Conservation (phyloP, 2,888 invertebrate genomes). For the Cryptocheilus praepositus region DNA sequence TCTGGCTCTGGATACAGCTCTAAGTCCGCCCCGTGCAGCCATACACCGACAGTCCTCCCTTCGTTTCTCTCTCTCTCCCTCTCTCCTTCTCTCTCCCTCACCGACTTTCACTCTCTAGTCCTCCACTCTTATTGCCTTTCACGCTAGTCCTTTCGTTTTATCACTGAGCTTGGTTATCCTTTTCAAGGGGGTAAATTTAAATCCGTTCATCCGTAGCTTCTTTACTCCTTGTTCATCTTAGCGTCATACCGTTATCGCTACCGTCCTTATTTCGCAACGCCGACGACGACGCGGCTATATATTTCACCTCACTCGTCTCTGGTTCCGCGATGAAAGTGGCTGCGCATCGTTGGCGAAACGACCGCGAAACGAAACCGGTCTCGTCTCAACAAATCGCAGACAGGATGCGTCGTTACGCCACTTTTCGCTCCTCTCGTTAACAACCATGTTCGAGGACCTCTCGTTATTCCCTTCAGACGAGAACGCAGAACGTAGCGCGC, state of each 20-base stretch:
- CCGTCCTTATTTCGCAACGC: not conserved
- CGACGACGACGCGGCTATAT: not conserved
- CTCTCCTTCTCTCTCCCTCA: not conserved
- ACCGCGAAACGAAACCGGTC: too few species aligned
- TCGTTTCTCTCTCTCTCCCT: not conserved
- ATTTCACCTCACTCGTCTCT: not conserved
- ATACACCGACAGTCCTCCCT: not conserved
- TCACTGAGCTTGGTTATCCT: slow-evolving; percentile 26
- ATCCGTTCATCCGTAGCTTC: slow-evolving; percentile 17
- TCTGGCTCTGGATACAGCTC: slow-evolving; percentile 52
- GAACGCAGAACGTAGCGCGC: too few species aligned
- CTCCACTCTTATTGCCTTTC: not conserved
- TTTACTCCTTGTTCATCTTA: not conserved
- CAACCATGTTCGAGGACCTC: slow-evolving; percentile 9
- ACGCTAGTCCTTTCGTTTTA: slow-evolving; percentile 6
- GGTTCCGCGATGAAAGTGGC: not conserved
- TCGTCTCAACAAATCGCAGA: slow-evolving; percentile 17
- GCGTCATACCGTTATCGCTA: not conserved
- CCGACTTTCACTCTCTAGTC: not conserved
- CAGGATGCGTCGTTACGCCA: slow-evolving; percentile 43
- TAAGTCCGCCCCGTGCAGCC: slow-evolving; percentile 19
- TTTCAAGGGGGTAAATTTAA: slow-evolving; percentile 33
- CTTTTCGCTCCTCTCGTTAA: slow-evolving; percentile 42
- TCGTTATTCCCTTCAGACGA: slow-evolving; percentile 44
- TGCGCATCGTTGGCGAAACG: slow-evolving; percentile 6